phyloP scores from a whole-genome alignment of 2,888 invertebrate species.

The Oligia latruncula region DNA sequence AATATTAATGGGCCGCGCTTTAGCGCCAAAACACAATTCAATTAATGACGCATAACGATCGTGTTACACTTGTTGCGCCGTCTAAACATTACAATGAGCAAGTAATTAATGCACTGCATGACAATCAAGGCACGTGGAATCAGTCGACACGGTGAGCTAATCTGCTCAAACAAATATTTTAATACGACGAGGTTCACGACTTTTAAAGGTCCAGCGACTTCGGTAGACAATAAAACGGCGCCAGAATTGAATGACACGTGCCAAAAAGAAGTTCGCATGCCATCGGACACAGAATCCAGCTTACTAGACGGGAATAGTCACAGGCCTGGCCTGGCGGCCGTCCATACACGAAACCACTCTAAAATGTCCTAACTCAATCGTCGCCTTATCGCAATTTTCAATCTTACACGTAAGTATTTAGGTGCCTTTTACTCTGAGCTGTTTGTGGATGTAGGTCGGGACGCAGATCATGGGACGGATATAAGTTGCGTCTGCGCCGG shows the following conservation, averaged over 20 bases:
- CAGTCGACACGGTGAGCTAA: conserved; percentile 54
- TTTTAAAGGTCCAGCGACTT: conserved; percentile 52
- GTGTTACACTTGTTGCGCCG: conserved; percentile 72
- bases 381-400: conserved; percentile 76
- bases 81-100: conserved; percentile 68
- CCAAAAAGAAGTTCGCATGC: conserved; percentile 80
- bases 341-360: conserved; percentile 79
- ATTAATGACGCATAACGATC: conserved; percentile 75
- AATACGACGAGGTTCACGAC: conserved; percentile 39
- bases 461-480: conserved; percentile 76
- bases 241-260: conserved; percentile 82
- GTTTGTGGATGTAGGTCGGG: conserved; percentile 72
- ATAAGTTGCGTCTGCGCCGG: conserved; percentile 86
- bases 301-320: conserved; percentile 89
- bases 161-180: conserved; percentile 40
- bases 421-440: conserved; percentile 74
- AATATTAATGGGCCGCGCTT: conserved; percentile 69
- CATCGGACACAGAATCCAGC: conserved; percentile 83
- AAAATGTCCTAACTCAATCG: conserved; percentile 77
- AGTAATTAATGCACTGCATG: conserved; percentile 67
- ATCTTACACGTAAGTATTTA: conserved; percentile 77
- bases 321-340: conserved; percentile 88
- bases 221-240: conserved; percentile 75
- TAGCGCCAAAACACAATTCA: conserved; percentile 74
- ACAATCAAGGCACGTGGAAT: conserved; percentile 67